Evolutionary conservation across 2,888 invertebrate genomes (phyloP).

Genomic region (Athripsodes cinereus): DNA sequence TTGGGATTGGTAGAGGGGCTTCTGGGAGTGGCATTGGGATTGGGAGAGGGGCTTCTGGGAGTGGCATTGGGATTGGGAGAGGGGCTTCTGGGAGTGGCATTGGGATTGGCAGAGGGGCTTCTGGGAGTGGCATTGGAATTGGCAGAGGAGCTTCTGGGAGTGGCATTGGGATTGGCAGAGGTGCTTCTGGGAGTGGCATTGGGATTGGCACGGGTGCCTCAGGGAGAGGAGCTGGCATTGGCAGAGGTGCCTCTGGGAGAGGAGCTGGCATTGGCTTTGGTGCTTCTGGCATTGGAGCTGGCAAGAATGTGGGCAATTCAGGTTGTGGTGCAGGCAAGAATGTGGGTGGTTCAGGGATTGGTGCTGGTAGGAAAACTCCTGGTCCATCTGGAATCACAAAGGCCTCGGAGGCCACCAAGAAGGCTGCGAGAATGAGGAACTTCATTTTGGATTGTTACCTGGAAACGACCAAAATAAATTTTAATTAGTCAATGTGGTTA

Average conservation of each 20-base stretch:
- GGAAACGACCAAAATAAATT: too few species aligned
- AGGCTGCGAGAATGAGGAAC: not conserved
- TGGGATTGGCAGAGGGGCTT: not conserved
- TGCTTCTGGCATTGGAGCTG: not conserved
- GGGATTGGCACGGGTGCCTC: not conserved
- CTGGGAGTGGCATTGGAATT: not conserved
- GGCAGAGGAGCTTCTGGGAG: not conserved
- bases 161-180: constrained; percentile 4
- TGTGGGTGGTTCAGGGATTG: not conserved
- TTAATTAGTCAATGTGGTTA: too few species aligned
- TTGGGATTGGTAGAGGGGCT: not conserved
- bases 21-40: constrained; percentile 6
- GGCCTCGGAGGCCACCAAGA: not conserved
- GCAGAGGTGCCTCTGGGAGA: not conserved
- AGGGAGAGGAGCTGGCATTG: not conserved
- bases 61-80: not conserved
- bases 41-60: not conserved
- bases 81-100: constrained; percentile 6
- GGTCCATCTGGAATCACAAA: not conserved
- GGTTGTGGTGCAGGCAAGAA: not conserved
- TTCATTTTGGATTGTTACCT: not conserved
- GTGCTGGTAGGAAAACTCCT: not conserved
- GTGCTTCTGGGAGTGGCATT: constrained; percentile 2
- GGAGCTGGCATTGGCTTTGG: not conserved
- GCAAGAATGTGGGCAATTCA: not conserved